phyloP scores from a whole-genome alignment of 2,113 vertebrate species.

The Oxyruncus cristatus region DNA sequence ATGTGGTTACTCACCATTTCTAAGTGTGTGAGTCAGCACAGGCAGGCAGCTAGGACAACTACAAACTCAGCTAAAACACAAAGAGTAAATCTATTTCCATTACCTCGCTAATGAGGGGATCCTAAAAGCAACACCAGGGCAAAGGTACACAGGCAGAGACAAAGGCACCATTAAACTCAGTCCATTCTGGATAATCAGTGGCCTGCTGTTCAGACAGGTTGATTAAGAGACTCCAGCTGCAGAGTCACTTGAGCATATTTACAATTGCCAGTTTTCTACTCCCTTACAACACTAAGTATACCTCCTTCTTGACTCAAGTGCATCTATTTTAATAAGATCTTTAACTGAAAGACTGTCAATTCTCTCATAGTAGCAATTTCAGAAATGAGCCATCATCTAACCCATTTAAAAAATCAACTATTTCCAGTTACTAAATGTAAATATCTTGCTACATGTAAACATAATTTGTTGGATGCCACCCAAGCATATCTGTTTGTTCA shows the following conservation, averaged over 20 bases:
- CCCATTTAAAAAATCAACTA: neutral
- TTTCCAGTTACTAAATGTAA: neutral
- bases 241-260: neutral
- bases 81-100: neutral
- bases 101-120: fast-evolving
- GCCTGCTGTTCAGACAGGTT: neutral
- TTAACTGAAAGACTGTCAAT: neutral
- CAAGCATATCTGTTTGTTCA: neutral
- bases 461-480: neutral
- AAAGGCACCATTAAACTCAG: too few relatives aligned
- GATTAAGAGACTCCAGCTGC: too few relatives aligned
- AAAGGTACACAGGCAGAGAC: neutral
- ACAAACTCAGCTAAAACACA: neutral
- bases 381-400: neutral
- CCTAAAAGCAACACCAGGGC: neutral
- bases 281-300: neutral
- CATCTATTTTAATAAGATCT: neutral
- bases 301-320: neutral
- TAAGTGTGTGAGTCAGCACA: neutral
- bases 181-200: neutral
- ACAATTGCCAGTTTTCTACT: neutral
- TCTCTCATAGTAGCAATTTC: neutral
- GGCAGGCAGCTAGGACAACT: neutral
- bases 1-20: neutral
- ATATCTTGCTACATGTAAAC: too few relatives aligned